Percentiles rank a stretch among this genome's conserved stretches.
phyloP scores from a whole-genome alignment of 2,113 vertebrate species.

The Myotis lucifugus region DNA sequence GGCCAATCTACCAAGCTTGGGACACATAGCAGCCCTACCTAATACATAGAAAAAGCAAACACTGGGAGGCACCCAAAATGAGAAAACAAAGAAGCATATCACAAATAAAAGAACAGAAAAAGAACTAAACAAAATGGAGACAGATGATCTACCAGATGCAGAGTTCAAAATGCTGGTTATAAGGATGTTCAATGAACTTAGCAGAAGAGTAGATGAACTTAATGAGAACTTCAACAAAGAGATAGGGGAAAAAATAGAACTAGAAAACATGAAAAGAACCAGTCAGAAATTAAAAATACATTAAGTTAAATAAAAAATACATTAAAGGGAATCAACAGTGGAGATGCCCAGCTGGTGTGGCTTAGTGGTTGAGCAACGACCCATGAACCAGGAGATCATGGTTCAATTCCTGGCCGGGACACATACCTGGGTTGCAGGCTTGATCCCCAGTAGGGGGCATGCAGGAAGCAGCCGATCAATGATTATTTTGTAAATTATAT shows the following conservation, averaged over 20 bases:
- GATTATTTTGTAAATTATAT: neutral
- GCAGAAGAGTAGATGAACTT: neutral
- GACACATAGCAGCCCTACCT: neutral
- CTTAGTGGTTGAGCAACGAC: too few species aligned
- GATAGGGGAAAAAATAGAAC: neutral
- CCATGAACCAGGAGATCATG: too few species aligned
- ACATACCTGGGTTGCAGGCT: accelerated
- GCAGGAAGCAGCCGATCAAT: too few species aligned
- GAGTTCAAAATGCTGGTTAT: neutral
- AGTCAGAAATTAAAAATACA: neutral
- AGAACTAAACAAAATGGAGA: neutral
- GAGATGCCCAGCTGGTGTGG: too few species aligned
- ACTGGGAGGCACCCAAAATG: neutral
- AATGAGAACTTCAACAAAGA: neutral
- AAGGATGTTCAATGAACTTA: neutral
- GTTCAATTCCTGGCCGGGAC: too few species aligned
- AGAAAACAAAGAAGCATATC: neutral
- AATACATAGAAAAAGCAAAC: neutral
- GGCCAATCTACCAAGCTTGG: neutral
- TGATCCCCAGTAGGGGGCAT: too few species aligned
- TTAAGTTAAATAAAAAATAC: neutral
- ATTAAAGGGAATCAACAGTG: neutral
- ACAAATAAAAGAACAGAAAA: neutral
- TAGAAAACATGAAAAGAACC: neutral
- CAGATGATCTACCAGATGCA: neutral